A percentile compares a stretch with the other conserved stretches of the same genome.
Evolutionary conservation across 2,797 vertebrate genomes (phyloP).

Genomic region (Eleutherodactylus coqui): DNA sequence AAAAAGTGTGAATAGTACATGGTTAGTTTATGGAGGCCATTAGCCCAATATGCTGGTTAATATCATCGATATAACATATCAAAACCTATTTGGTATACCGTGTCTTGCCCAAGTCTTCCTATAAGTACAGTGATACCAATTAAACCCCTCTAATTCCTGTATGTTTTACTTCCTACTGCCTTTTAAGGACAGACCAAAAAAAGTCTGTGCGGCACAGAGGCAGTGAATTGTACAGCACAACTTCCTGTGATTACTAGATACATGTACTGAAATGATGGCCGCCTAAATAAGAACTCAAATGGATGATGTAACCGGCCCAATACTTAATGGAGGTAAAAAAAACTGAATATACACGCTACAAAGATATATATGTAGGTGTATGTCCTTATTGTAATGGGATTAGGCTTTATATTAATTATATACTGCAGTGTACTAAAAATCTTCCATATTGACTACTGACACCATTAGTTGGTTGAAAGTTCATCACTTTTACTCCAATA

Average conservation of each 20-base stretch:
- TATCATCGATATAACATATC: not conserved
- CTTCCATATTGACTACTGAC: not conserved
- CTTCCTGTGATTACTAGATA: not conserved
- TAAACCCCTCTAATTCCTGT: not conserved
- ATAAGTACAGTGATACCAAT: not conserved
- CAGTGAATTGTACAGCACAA: not conserved
- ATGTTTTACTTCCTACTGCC: not conserved
- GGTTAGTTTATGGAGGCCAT: not conserved
- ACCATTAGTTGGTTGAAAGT: not conserved
- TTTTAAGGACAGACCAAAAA: not conserved
- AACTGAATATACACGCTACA: too few relatives aligned
- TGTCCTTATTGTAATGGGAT: not conserved
- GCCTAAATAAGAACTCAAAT: not conserved
- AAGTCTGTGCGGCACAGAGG: constrained; percentile 1
- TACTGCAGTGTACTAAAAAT: not conserved
- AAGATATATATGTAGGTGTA: not conserved
- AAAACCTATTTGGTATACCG: not conserved
- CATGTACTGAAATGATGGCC: too few relatives aligned
- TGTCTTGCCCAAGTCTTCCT: not conserved
- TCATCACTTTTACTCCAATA: not conserved
- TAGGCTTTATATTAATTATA: not conserved
- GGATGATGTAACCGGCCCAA: not conserved
- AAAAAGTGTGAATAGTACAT: not conserved
- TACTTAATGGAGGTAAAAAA: not conserved
- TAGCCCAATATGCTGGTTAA: not conserved